Conservation (phyloP, 2,888 invertebrate genomes). For the Protodeltote pygarga region DNA sequence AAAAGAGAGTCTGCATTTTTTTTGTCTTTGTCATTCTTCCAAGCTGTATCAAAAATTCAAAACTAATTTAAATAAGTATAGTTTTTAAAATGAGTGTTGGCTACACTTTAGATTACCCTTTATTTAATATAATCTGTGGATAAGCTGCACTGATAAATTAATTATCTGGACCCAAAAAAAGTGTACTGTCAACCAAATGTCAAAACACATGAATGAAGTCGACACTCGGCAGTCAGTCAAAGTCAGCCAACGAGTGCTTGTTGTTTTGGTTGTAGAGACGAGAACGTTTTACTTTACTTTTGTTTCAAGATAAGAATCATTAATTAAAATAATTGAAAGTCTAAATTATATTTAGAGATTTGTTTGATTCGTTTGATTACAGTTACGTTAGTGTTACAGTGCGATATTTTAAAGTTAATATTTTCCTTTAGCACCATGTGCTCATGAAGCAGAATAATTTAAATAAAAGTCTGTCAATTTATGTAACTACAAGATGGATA, state of each 20-base stretch:
- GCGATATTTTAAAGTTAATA: constrained; percentile 16
- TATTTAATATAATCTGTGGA: too few relatives aligned
- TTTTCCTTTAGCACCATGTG: constrained; percentile 28
- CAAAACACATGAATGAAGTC: background rate
- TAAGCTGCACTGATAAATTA: too few relatives aligned
- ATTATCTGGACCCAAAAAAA: background rate
- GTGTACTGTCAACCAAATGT: background rate
- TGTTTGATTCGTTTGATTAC: constrained; percentile 13
- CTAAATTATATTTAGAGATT: constrained; percentile 9
- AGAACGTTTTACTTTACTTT: constrained; percentile 13
- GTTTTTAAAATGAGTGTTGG: too few relatives aligned
- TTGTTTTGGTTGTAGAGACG: constrained; percentile 28
- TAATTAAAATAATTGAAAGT: constrained; percentile 19
- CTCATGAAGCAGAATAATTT: constrained; percentile 27
- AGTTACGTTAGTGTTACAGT: constrained; percentile 18
- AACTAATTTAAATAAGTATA: too few relatives aligned
- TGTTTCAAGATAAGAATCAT: constrained; percentile 18
- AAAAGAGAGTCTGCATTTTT: too few relatives aligned
- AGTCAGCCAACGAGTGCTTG: constrained; percentile 14
- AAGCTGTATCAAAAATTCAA: too few relatives aligned
- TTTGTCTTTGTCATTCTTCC: too few relatives aligned
- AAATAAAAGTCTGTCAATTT: constrained; percentile 44
- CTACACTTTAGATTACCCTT: too few relatives aligned
- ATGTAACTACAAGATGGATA: constrained; percentile 60
- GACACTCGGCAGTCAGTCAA: too few relatives aligned